Base-by-base conservation (phyloP, 1,140 invertebrate species). In the Pogonomyrmex barbatus region DNA sequence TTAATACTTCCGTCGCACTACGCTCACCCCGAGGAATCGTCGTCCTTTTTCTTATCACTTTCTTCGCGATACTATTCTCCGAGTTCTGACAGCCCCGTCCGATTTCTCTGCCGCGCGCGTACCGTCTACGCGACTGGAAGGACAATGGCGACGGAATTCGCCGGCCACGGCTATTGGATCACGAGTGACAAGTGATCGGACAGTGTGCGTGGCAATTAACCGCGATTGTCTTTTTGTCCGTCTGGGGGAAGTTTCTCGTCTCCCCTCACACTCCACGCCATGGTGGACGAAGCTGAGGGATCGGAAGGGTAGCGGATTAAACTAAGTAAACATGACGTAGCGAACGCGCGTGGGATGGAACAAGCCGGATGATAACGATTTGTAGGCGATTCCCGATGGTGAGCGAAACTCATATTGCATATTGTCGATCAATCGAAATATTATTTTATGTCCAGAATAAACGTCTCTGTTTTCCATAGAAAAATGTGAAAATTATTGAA, bases 201-300 rank as follows among this genome's bases (percentile, higher is more conserved):
- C 88, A 86, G 87, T 86, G 91, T 91, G 87, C 87, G 88, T 87
- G 89, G 90, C 93, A 93, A 93, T 94, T 94, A 94, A 91, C 88
- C 86, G 42, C 36, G 87, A 88, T 79, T 87, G 88, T 89, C 87
- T 92, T 91, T 93, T 92, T 90, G 86, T 90, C 82, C 81, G 90
- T 78, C 76, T 68, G 24, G 78, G 79, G 88, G 87, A 65, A 50
- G 76, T n/a, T 81, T 54, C 54, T 78, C 87, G 85, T 75, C 71
- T 45, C 30, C 58, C 42, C 30, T 42, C 65, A 33, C 33, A 45
- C 17, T 10, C 14, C 62, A 17, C 17, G 39, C 30, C 36, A 60
- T 24, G 45, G 5, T 73, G 45, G 42, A 79, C 60, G 78, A 36
- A n/a, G 24, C 42, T 42, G 67, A 42, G 68, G 68, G 54, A n/a